Conservation (phyloP, 1,140 invertebrate genomes). For the Drosophila prosaltans region DNA sequence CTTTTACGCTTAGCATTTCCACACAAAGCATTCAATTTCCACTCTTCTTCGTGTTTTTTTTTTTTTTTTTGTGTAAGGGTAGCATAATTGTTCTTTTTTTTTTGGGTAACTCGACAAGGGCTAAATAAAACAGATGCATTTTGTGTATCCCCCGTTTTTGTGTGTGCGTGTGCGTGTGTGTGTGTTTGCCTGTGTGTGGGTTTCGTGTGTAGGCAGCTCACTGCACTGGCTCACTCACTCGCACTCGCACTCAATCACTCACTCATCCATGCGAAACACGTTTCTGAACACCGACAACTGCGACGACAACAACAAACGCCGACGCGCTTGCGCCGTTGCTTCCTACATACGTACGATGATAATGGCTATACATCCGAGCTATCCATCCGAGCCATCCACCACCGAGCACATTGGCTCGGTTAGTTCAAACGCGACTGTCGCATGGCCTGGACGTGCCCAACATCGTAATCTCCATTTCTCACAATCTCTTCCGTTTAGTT, state of each 20-base stretch:
- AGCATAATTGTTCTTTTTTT: conserved; percentile 48
- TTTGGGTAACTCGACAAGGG: conserved; percentile 41
- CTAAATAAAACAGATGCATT: conserved; percentile 75
- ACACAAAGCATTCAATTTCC: background rate
- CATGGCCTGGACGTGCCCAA: conserved; percentile 60
- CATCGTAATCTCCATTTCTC: conserved; percentile 10
- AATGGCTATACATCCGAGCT: conserved; percentile 22
- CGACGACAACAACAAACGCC: conserved; percentile 18
- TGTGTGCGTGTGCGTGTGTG: conserved; percentile 10
- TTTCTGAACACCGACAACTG: conserved; percentile 39
- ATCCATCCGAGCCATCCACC: conserved; percentile 19
- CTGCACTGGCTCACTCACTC: conserved; percentile 11
- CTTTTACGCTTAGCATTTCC: conserved; percentile 68
- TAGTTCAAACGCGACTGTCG: conserved; percentile 73
- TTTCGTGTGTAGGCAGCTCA: conserved; percentile 45
- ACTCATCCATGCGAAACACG: conserved; percentile 65
- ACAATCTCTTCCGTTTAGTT: conserved; percentile 24
- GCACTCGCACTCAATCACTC: conserved; percentile 22
- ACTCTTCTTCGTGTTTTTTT: conserved; percentile 15
- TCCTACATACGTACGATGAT: conserved; percentile 17
- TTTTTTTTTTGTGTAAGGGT: conserved; percentile 37
- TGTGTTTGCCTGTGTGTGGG: conserved; percentile 12
- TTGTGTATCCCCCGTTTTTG: conserved; percentile 12
- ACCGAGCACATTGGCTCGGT: conserved; percentile 53
- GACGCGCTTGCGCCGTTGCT: conserved; percentile 42